Evolutionary conservation across 2,113 vertebrate genomes (phyloP).

Genomic region (Micronycteris hirsuta): DNA sequence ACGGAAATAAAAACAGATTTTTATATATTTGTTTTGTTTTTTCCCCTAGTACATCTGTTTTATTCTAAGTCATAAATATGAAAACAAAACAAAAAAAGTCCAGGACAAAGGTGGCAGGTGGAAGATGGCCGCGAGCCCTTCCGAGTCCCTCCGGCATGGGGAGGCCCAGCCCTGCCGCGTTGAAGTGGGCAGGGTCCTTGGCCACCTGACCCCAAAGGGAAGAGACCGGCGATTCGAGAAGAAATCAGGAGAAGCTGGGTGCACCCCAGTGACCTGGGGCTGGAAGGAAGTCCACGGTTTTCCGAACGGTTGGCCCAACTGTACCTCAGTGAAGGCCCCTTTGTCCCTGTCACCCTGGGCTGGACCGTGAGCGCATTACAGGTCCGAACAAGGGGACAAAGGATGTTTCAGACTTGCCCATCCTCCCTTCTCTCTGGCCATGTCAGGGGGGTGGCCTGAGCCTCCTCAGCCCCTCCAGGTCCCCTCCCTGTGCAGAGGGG

Average conservation of each 20-base stretch:
- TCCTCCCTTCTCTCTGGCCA: neutral
- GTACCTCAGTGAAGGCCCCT: neutral
- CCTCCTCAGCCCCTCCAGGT: neutral
- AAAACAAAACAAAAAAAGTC: neutral
- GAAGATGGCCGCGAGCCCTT: neutral
- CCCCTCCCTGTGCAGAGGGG: neutral
- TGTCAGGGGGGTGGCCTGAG: neutral
- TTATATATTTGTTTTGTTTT: neutral
- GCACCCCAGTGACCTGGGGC: neutral
- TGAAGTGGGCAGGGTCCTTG: neutral
- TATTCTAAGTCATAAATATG: neutral
- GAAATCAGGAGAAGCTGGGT: neutral
- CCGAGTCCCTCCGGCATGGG: neutral
- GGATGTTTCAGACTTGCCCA: neutral
- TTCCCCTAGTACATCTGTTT: neutral
- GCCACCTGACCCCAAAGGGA: neutral
- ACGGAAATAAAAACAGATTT: neutral
- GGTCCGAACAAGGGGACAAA: neutral
- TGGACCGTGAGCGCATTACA: neutral
- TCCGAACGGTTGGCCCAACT: neutral
- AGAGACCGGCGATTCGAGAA: neutral
- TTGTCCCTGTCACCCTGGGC: slow-evolving; percentile 12
- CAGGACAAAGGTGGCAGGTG: neutral
- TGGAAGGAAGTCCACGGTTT: neutral
- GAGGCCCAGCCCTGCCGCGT: neutral